Conservation (phyloP, 2,113 vertebrate species). For the Dasyurus viverrinus region DNA sequence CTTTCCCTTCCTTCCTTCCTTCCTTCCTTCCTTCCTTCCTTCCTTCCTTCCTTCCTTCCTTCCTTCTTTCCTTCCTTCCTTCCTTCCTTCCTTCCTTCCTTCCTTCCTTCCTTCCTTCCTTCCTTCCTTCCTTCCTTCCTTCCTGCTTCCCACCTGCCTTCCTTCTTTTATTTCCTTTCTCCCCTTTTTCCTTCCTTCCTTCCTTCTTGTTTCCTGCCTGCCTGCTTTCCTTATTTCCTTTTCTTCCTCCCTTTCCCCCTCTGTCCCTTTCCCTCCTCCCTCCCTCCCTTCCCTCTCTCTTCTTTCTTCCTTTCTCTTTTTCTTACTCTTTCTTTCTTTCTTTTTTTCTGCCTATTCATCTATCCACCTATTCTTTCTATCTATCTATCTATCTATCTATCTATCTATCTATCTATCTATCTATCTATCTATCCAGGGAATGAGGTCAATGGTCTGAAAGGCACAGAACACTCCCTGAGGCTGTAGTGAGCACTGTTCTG, state of each 20-base stretch:
- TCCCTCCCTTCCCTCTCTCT: too few species aligned
- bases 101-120: not conserved
- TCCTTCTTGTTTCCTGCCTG: too few species aligned
- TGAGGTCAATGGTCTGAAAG: slow-evolving; percentile 65
- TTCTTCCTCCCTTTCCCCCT: not conserved
- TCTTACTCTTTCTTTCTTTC: too few species aligned
- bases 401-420: not conserved
- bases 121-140: not conserved
- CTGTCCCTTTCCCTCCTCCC: not conserved
- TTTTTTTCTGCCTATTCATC: not conserved
- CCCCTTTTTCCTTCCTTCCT: not conserved
- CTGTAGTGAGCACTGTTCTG: slow-evolving; percentile 56
- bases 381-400: not conserved
- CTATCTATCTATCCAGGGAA: slow-evolving; percentile 57
- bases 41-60: too few species aligned
- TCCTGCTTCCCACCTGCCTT: too few species aligned
- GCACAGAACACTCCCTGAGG: slow-evolving; percentile 53
- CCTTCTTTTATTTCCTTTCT: too few species aligned
- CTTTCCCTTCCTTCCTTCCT: too few species aligned
- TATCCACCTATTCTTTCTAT: slow-evolving; percentile 28
- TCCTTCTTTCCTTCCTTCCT: too few species aligned
- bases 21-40: too few species aligned
- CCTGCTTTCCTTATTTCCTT: too few species aligned
- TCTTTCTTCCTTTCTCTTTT: too few species aligned
- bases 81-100: not conserved